Evolutionary conservation across 2,888 invertebrate species (phyloP).

Genomic region (Metacarcinus magister): DNA sequence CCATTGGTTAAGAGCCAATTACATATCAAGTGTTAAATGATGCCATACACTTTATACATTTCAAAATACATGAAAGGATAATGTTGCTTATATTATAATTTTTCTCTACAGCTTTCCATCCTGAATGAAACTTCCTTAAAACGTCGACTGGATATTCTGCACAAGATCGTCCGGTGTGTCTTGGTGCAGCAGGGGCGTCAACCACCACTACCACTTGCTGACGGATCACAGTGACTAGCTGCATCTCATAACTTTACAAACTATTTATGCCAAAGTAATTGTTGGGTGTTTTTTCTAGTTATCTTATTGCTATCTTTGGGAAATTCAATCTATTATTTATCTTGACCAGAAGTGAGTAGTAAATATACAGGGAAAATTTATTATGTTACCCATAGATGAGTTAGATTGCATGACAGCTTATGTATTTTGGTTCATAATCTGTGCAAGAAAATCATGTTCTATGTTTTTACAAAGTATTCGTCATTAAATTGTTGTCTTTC

Average conservation of each 20-base stretch:
- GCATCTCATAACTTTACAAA: conserved; percentile 32
- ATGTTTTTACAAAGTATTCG: neutral
- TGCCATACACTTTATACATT: neutral
- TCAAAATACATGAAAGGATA: neutral
- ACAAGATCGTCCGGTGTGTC: conserved; percentile 67
- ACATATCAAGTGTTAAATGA: neutral
- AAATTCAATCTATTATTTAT: conserved; percentile 41
- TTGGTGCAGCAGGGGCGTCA: conserved; percentile 71
- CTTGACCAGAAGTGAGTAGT: neutral
- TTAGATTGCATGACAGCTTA: neutral
- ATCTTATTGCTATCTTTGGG: conserved; percentile 16
- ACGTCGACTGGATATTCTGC: conserved; percentile 71
- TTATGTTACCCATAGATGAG: neutral
- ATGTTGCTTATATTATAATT: neutral
- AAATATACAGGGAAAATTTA: neutral
- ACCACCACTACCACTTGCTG: conserved; percentile 29
- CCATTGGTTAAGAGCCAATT: neutral
- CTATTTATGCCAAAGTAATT: conserved; percentile 55
- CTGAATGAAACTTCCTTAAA: conserved; percentile 66
- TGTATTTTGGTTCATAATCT: neutral
- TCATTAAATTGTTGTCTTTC: neutral
- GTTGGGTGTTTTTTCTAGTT: conserved; percentile 61
- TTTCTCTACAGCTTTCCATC: conserved; percentile 63
- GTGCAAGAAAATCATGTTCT: neutral
- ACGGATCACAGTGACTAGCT: conserved; percentile 71